Percentiles rank a stretch among this genome's conserved stretches.
Conservation (phyloP, 2,888 invertebrate genomes). For the Pyrocoelia pectoralis region DNA sequence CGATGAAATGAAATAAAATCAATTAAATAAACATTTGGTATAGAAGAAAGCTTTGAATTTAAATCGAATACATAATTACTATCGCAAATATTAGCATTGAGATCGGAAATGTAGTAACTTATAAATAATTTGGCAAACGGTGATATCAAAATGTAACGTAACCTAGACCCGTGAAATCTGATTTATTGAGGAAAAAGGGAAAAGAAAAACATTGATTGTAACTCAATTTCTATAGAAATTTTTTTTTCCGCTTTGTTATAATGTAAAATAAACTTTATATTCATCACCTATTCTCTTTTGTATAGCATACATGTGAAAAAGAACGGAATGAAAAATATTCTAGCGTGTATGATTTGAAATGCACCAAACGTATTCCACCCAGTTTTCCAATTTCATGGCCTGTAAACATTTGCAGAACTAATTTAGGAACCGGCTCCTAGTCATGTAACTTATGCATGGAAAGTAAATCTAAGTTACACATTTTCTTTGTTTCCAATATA, state of each 20-base stretch:
- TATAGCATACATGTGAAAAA: slow-evolving; percentile 7
- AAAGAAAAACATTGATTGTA: background rate
- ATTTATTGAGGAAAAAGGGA: background rate
- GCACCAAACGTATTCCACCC: slow-evolving; percentile 27
- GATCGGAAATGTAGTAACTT: no score
- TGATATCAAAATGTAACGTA: no score
- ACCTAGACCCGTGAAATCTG: no score
- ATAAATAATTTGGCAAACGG: no score
- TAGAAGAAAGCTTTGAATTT: no score
- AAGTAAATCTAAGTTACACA: slow-evolving; percentile 23
- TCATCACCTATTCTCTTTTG: slow-evolving; percentile 11
- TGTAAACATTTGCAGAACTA: slow-evolving; percentile 38
- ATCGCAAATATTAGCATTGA: no score
- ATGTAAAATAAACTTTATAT: slow-evolving; percentile 11
- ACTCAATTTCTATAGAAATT: background rate
- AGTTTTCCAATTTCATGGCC: slow-evolving; percentile 38
- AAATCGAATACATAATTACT: no score
- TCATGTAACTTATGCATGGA: slow-evolving; percentile 29
- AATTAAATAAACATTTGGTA: no score
- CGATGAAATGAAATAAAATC: no score
- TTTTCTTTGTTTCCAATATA: slow-evolving; percentile 9
- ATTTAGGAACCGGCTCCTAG: slow-evolving; percentile 24
- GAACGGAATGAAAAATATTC: slow-evolving; percentile 9
- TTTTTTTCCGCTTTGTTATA: background rate
- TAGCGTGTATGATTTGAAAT: slow-evolving; percentile 25